Percentiles rank a stretch among this genome's conserved stretches.
Conservation (phyloP, 2,888 invertebrate genomes). For the Sinohyriopsis cumingii region DNA sequence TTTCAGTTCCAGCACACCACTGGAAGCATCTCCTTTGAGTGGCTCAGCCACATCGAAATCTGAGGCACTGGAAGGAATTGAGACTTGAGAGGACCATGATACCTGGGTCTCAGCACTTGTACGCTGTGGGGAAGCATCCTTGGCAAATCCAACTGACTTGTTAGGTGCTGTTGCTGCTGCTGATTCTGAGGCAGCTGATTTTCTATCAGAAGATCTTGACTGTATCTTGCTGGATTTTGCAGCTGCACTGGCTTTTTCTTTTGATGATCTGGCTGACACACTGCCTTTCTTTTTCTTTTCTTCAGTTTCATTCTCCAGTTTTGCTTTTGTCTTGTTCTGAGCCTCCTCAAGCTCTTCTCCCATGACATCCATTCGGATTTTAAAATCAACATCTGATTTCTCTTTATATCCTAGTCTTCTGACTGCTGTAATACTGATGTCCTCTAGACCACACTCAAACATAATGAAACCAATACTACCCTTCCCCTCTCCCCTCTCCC, state of each 20-base stretch:
- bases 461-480: constrained; percentile 82
- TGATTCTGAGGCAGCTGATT: too few relatives aligned
- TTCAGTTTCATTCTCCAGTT: constrained; percentile 33
- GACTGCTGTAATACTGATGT: constrained; percentile 85
- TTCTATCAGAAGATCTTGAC: too few relatives aligned
- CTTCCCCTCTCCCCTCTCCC: constrained; percentile 29
- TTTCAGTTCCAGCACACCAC: constrained; percentile 90
- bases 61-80: constrained; percentile 43
- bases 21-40: constrained; percentile 75
- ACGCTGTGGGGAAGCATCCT: too few relatives aligned
- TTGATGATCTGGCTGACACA: too few relatives aligned
- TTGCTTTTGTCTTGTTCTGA: constrained; percentile 40
- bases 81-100: constrained; percentile 55
- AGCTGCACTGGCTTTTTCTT: too few relatives aligned
- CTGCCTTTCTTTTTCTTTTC: neutral
- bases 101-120: constrained; percentile 2
- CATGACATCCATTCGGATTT: constrained; percentile 49
- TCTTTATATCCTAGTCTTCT: constrained; percentile 72
- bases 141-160: too few relatives aligned
- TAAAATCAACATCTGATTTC: constrained; percentile 40
- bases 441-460: constrained; percentile 96
- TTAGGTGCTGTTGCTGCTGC: too few relatives aligned
- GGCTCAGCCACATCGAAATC: constrained; percentile 32
- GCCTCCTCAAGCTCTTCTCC: constrained; percentile 38
- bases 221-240: too few relatives aligned